These are phyloP conservation scores for Mercenaria mercenaria DNA, from an alignment of 1,140 invertebrate species.

Conservation along the genomic window DNA sequence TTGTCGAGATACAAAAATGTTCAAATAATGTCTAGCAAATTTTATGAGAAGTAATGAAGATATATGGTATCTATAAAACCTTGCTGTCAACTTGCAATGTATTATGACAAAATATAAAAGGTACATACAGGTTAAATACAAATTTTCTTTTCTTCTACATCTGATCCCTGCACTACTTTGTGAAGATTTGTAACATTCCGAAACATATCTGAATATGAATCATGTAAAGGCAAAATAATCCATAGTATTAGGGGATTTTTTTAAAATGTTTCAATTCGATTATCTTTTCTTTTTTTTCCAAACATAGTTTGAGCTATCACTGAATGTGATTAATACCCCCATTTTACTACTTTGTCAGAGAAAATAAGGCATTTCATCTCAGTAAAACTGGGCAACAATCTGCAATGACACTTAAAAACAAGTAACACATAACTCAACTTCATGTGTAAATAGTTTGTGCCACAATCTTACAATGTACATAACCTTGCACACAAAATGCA, in stretches of 20 bases:
- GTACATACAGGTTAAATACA: constrained; percentile 4
- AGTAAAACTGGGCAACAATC: too few species aligned
- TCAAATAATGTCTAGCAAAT: constrained; percentile 2
- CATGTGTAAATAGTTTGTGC: too few species aligned
- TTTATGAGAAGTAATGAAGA: constrained; percentile 41
- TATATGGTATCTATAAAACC: constrained; percentile 19
- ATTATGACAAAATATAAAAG: constrained; percentile 12
- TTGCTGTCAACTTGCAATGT: background rate
- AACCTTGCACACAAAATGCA: too few species aligned
- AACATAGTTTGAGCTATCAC: too few species aligned
- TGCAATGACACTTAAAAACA: too few species aligned
- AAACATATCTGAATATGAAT: background rate
- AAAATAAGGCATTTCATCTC: too few species aligned
- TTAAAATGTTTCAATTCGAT: too few species aligned
- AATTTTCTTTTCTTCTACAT: constrained; percentile 4
- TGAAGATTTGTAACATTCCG: background rate
- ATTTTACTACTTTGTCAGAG: too few species aligned
- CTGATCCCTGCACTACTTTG: background rate
- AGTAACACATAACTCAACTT: too few species aligned
- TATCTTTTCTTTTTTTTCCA: too few species aligned
- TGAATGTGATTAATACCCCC: too few species aligned
- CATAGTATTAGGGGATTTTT: background rate
- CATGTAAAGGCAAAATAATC: background rate
- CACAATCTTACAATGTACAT: too few species aligned
- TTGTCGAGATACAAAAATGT: constrained; percentile 47